phyloP scores from a whole-genome alignment of 2,113 vertebrate genomes.

The Rhabdornis inornatus region DNA sequence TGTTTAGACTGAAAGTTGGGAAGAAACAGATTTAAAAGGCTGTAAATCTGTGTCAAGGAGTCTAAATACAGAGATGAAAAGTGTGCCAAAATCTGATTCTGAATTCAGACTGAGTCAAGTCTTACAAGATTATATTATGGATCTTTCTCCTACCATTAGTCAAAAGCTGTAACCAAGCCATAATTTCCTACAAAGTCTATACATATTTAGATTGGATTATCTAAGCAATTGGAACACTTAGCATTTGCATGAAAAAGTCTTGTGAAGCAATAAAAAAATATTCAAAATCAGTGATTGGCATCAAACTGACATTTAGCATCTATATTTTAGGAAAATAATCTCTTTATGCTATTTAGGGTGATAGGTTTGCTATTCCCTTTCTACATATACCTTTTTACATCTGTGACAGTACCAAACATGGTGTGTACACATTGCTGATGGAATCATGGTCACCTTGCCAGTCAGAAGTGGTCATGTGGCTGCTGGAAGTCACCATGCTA shows the following conservation, averaged over 20 bases:
- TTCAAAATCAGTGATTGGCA: neutral
- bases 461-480: neutral
- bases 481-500: neutral
- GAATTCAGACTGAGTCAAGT: neutral
- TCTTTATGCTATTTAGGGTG: neutral
- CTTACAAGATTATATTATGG: neutral
- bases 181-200: neutral
- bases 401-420: neutral
- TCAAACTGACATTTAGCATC: neutral
- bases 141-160: neutral
- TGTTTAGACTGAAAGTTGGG: neutral
- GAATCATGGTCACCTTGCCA: neutral
- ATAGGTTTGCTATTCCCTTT: neutral
- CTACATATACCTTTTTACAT: neutral
- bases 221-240: neutral
- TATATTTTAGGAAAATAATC: neutral
- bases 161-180: neutral
- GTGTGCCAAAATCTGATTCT: neutral
- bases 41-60: neutral
- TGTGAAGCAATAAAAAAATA: neutral
- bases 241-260: neutral
- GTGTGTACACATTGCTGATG: neutral
- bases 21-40: neutral
- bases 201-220: neutral
- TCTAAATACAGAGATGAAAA: neutral